Base-by-base conservation (phyloP, 2,888 invertebrate genomes). In the Apotomis betuletana region DNA sequence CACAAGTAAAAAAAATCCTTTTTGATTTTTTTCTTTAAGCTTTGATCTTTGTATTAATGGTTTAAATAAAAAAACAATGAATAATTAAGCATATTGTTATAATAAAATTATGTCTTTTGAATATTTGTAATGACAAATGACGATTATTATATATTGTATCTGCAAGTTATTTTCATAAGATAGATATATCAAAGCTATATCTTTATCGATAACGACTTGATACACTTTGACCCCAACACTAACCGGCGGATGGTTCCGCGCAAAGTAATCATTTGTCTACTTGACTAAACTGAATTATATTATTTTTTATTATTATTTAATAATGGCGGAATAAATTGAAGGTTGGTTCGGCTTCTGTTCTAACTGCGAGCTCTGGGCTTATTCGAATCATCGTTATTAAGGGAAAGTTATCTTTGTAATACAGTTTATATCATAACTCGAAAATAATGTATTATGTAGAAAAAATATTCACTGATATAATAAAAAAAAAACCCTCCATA, bases 241-340 rank as follows among this genome's bases (percentile, higher is more conserved):
- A 84, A 44, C 54, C 27, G 63, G 76, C 76, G 83, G 87, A 57
- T 15, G 49, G 49, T 86, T 87, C 87, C 83, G 85, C 87, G 83
- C 85, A 87, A 87, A 87, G 90, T 90, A 90, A 92, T 91, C 91
- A 92, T 91, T 91, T 90, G 91, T 90, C 91, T 92, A 92, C 91
- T 92, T 92, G 89, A 88, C 90, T 92, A 92, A 92, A 91, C 91
- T 92, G 89, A 92, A 91, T 92, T 91, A 91, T 90, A 91, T 91
- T 88, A 89, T 88, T 91, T 90, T 91, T 90, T 90, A 86, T 91
- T 88, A 87, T 90, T 89, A 90, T 90, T 89, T 87, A 90, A 90
- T 91, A 87, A 87, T 83, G 84, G 77, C 77, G 79, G 80, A 76
- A 81, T 84, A 92, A 92, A 92, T 91, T 91, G 90, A 87, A 89